These are phyloP conservation scores for Sprattus sprattus DNA, from an alignment of 2,113 vertebrate genomes.

Conservation along the genomic window DNA sequence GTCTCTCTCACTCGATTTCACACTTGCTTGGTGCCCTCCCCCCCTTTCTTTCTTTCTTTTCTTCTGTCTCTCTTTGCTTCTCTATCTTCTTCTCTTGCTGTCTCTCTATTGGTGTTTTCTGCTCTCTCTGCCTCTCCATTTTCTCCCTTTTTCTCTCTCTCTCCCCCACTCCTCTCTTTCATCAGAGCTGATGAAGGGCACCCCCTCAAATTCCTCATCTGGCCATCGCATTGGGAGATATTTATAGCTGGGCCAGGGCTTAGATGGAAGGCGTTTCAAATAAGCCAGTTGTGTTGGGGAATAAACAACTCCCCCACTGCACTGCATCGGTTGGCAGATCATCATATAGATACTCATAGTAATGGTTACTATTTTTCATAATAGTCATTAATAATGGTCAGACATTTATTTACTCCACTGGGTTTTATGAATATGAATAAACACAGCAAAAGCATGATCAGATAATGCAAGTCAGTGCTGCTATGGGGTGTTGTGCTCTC, in stretches of 20 bases:
- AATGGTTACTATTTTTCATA: neutral
- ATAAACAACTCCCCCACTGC: neutral
- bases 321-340: neutral
- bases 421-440: neutral
- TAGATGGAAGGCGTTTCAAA: neutral
- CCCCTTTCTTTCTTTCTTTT: conserved; percentile 28
- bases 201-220: conserved; percentile 34
- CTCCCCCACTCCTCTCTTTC: conserved; percentile 4
- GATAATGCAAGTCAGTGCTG: neutral
- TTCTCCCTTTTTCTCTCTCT: conserved; percentile 48
- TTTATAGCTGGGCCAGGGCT: conserved; percentile 44
- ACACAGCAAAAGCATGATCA: neutral
- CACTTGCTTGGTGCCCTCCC: neutral
- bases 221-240: conserved; percentile 46
- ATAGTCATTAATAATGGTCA: neutral
- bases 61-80: conserved; percentile 45
- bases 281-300: neutral
- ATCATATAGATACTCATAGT: neutral
- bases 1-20: neutral
- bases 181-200: conserved; percentile 22
- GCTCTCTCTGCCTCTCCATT: conserved; percentile 63
- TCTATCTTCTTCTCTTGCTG: conserved; percentile 27
- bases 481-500: neutral
- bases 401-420: neutral
- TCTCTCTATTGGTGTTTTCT: conserved; percentile 57